These are phyloP conservation scores for Rutpela maculata DNA, from an alignment of 2,888 invertebrate genomes.

Conservation along the genomic window DNA sequence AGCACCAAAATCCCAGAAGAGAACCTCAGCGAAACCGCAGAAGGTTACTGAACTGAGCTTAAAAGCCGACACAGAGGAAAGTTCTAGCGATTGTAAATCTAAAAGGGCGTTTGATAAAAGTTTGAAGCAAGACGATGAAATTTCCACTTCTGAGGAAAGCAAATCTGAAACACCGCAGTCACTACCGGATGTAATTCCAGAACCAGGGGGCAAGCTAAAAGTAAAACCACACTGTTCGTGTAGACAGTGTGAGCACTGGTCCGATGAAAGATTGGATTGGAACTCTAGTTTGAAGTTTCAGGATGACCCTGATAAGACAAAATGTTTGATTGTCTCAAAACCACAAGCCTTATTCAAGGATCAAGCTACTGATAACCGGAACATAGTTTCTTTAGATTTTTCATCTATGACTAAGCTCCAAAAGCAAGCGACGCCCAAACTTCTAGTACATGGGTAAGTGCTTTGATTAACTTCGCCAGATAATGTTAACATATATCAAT, in stretches of 20 bases:
- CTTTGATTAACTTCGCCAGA: constrained; percentile 35
- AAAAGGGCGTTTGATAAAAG: background rate
- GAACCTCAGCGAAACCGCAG: background rate
- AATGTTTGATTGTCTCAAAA: constrained; percentile 31
- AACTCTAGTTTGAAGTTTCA: constrained; percentile 5
- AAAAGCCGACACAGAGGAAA: background rate
- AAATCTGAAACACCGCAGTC: background rate
- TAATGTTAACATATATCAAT: too few relatives aligned
- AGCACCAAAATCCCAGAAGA: background rate
- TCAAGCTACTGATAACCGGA: constrained; percentile 27
- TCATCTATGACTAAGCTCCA: constrained; percentile 56
- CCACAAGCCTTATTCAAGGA: constrained; percentile 48
- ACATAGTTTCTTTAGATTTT: constrained; percentile 56
- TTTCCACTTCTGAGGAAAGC: constrained; percentile 20
- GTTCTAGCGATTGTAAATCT: constrained; percentile 8
- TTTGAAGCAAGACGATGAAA: background rate
- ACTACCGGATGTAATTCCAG: background rate
- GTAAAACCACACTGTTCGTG: constrained; percentile 57
- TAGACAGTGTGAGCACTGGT: constrained; percentile 57
- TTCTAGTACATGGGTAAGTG: constrained; percentile 63
- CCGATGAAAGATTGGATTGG: constrained; percentile 52
- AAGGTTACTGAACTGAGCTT: background rate
- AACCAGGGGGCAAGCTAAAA: constrained; percentile 36
- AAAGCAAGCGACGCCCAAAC: constrained; percentile 56
- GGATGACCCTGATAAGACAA: background rate